Evolutionary conservation across 2,113 vertebrate species (phyloP), one percentile per base, ranked within the genome.

Genomic region (Ascaphus truei): DNA sequence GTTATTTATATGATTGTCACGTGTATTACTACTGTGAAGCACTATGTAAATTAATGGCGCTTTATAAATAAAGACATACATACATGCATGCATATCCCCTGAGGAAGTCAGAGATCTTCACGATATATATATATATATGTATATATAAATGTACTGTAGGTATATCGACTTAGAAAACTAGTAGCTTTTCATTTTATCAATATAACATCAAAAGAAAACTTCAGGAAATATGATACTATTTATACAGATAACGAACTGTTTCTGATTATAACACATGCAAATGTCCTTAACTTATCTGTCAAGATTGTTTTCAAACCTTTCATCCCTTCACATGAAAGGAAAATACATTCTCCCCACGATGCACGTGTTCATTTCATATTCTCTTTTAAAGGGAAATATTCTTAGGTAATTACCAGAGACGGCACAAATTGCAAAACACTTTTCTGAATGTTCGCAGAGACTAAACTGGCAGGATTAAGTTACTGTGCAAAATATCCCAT

Each of bases 201-300:
- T 36, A 37, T 15, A 34, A 36, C 45, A 37, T 36, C 62, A 51
- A 51, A 37, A 18, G 47, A 37, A 37, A 26, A 37, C 15, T 62
- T 62, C 29, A 52, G 23, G n/a, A 52, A 52, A 64, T 52, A 64
- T 64, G 47, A 36, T 52, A 64, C 27, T 65, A 65, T 65, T 65
- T 65, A 34, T 50, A 55, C 26, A 50, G 25, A 16, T 65, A 65
- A 65, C 41, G 15, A 65, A 55, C 62, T 29, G 25, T 36, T 30
- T 41, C 50, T 55, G 48, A 65, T 65, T 53, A 52, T 23, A 55
- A 39, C 34, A 41, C 53, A 65, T 65, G 62, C 62, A 65, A 65
- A 65, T 65, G 25, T 41, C 11, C 34, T 55, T 55, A 22, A 55
- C 52, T 65, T 55, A 53, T 39, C 33, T 37, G 23, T n/a, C 22